These are phyloP conservation scores for Galerucella nymphaeae DNA, from an alignment of 2,888 invertebrate species.

Conservation along the genomic window DNA sequence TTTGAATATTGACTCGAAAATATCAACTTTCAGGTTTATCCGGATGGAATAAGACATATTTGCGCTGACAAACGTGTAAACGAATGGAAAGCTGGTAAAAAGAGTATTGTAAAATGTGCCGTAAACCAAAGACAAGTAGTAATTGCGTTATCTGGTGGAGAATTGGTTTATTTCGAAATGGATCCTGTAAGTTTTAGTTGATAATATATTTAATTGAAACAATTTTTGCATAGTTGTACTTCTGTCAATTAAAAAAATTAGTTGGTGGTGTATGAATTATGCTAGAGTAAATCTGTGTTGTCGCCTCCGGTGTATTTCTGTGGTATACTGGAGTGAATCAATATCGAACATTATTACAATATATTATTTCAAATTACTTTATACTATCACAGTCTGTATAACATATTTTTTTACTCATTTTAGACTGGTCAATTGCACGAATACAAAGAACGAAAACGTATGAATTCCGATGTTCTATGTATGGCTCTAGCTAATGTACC, in stretches of 20 bases:
- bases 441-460: constrained; percentile 96
- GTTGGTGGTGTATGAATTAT: constrained; percentile 44
- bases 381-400: neutral
- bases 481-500: constrained; percentile 98
- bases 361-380: too few relatives aligned
- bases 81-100: constrained; percentile 99
- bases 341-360: constrained; percentile 52
- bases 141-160: constrained; percentile 96
- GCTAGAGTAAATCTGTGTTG: constrained; percentile 59
- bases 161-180: constrained; percentile 99
- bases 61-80: constrained; percentile 97
- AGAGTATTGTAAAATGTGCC: constrained; percentile 96
- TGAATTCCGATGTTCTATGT: constrained; percentile 97
- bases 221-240: constrained; percentile 31
- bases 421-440: constrained; percentile 98
- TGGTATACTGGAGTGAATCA: constrained; percentile 64
- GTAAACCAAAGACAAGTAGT: constrained; percentile 99
- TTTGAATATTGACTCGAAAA: too few relatives aligned
- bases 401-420: constrained; percentile 55
- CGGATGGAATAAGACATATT: constrained; percentile 98
- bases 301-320: constrained; percentile 61
- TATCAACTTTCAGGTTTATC: constrained; percentile 78
- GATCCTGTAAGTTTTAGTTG: constrained; percentile 83
- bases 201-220: constrained; percentile 25
- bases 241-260: constrained; percentile 33